A percentile compares a stretch with the other conserved stretches of the same genome.
These are phyloP conservation scores for Epistrophe eligans DNA, from an alignment of 2,888 invertebrate genomes.

Conservation along the genomic window DNA sequence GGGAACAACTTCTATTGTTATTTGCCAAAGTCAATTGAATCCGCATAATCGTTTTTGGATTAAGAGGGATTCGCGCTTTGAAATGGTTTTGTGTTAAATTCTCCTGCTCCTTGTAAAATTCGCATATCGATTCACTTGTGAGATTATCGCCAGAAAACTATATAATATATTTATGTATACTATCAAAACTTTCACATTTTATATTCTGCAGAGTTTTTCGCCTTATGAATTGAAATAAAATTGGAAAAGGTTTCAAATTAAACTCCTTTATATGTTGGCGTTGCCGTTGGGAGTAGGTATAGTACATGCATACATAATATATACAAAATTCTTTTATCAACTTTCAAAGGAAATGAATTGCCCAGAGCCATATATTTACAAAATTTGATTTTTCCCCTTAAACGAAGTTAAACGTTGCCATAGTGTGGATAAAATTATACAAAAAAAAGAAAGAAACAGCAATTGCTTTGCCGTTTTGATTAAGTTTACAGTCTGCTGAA, in stretches of 20 bases:
- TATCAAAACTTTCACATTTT: background rate
- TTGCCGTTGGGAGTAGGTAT: no score
- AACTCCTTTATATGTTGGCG: background rate
- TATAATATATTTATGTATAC: no score
- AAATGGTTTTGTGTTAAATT: background rate
- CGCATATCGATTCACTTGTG: background rate
- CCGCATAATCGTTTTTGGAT: background rate
- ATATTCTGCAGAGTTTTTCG: background rate
- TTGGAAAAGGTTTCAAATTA: conserved; percentile 8
- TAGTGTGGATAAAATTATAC: background rate
- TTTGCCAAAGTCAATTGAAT: background rate
- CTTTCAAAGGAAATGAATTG: background rate
- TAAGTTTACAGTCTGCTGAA: conserved; percentile 6
- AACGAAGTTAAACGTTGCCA: background rate
- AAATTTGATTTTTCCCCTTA: conserved; percentile 1
- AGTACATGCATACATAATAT: no score
- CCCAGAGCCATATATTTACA: background rate
- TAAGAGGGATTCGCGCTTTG: background rate
- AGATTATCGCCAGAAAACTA: background rate
- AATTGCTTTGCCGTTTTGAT: background rate
- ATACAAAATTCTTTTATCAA: background rate
- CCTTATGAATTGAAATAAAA: background rate
- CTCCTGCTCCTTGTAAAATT: background rate
- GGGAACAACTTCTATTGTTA: background rate
- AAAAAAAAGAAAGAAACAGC: background rate